A percentile compares a stretch with the other conserved stretches of the same genome.
phyloP scores from a whole-genome alignment of 2,888 invertebrate species.

The Metallyticus violacea region DNA sequence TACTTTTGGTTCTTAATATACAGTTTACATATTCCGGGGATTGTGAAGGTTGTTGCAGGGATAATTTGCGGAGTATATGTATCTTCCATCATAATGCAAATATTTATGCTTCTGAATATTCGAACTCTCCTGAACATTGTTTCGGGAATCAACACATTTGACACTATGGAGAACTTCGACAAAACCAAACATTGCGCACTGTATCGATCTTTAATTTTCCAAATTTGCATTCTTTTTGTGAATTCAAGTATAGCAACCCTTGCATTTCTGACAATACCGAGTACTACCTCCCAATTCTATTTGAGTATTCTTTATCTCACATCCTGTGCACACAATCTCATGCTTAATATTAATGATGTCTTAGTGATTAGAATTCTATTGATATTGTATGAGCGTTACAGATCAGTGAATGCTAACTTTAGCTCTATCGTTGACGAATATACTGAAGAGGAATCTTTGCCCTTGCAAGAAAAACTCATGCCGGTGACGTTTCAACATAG shows the following conservation, averaged over 20 bases:
- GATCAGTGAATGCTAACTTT: neutral
- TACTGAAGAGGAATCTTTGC: no score
- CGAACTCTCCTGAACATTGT: neutral
- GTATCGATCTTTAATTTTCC: neutral
- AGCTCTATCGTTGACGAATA: no score
- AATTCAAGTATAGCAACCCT: neutral
- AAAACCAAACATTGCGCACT: neutral
- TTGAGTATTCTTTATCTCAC: no score
- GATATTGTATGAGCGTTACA: neutral
- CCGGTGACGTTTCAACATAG: no score
- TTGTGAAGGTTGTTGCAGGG: neutral
- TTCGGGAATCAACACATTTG: neutral
- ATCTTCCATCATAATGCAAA: neutral
- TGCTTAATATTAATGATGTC: neutral
- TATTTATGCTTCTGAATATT: neutral
- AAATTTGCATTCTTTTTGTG: neutral
- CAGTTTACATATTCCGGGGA: neutral
- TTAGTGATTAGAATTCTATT: neutral
- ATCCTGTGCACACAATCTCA: neutral
- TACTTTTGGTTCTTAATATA: neutral
- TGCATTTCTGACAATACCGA: no score
- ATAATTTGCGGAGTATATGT: neutral
- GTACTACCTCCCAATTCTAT: no score
- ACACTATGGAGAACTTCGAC: neutral
- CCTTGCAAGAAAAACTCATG: no score